A percentile compares a stretch with the other conserved stretches of the same genome.
Conservation (phyloP, 2,113 vertebrate genomes). For the Saccopteryx bilineata region DNA sequence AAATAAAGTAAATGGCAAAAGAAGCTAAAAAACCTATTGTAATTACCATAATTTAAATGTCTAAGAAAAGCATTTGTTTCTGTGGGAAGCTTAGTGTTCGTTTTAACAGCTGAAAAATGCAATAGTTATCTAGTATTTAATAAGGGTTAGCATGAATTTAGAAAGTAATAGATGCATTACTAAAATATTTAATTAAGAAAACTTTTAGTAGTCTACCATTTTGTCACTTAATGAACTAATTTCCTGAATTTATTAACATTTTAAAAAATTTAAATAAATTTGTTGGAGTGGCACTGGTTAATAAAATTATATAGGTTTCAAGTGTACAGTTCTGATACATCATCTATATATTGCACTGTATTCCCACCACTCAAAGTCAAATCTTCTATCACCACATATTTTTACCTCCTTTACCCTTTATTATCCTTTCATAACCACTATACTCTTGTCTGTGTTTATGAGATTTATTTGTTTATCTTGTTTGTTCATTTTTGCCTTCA, state of each 20-base stretch:
- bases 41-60: slow-evolving; percentile 82
- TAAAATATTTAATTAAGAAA: slow-evolving; percentile 37
- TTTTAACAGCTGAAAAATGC: slow-evolving; percentile 52
- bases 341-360: neutral
- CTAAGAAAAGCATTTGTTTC: slow-evolving; percentile 55
- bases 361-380: neutral
- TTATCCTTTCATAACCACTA: neutral
- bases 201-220: neutral
- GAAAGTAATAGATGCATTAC: neutral
- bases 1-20: slow-evolving; percentile 72
- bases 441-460: neutral
- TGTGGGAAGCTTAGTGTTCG: slow-evolving; percentile 44
- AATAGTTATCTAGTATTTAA: neutral
- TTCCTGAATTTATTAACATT: neutral
- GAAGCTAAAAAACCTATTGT: slow-evolving; percentile 65
- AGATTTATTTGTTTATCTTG: neutral
- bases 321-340: neutral
- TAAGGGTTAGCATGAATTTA: neutral
- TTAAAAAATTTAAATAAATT: neutral
- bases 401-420: neutral
- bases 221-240: neutral
- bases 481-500: neutral
- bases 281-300: neutral
- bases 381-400: neutral
- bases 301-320: neutral